A percentile compares a stretch with the other conserved stretches of the same genome.
phyloP scores from a whole-genome alignment of 2,888 invertebrate species.

The Platycheirus albimanus region DNA sequence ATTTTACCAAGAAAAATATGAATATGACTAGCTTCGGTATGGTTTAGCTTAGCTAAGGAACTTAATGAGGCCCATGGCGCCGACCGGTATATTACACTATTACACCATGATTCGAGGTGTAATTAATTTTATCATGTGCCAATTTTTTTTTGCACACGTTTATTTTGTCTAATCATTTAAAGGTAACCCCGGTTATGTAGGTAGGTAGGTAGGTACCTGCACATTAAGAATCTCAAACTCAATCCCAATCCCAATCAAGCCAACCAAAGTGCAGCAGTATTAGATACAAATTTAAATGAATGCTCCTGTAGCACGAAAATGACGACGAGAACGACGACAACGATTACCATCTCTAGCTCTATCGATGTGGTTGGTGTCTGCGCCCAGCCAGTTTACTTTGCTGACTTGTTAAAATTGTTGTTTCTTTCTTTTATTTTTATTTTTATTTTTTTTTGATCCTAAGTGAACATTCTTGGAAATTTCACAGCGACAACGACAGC shows the following conservation, averaged over 20 bases:
- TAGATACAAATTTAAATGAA: not conserved
- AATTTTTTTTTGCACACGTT: not conserved
- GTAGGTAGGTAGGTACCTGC: not conserved
- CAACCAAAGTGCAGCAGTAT: not conserved
- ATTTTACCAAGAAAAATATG: constrained; percentile 33
- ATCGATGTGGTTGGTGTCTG: not conserved
- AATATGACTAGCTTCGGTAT: too few relatives aligned
- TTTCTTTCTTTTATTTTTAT: too few relatives aligned
- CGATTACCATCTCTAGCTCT: not conserved
- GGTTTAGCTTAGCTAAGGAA: constrained; percentile 13
- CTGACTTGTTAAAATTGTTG: not conserved
- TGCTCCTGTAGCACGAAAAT: constrained; percentile 19
- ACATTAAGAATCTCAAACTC: constrained; percentile 22
- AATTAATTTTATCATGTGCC: constrained; percentile 38
- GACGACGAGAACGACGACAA: too few relatives aligned
- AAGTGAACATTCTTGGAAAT: not conserved
- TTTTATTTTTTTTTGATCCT: not conserved
- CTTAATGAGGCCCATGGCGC: constrained; percentile 43
- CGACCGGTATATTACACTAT: constrained; percentile 29
- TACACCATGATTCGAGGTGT: constrained; percentile 18
- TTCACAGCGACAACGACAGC: not conserved
- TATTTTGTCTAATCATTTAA: constrained; percentile 21
- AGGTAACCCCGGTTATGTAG: too few relatives aligned
- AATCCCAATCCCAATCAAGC: constrained; percentile 1
- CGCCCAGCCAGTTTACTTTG: not conserved